phyloP scores from a whole-genome alignment of 2,888 invertebrate species.

The Sinohyriopsis cumingii region DNA sequence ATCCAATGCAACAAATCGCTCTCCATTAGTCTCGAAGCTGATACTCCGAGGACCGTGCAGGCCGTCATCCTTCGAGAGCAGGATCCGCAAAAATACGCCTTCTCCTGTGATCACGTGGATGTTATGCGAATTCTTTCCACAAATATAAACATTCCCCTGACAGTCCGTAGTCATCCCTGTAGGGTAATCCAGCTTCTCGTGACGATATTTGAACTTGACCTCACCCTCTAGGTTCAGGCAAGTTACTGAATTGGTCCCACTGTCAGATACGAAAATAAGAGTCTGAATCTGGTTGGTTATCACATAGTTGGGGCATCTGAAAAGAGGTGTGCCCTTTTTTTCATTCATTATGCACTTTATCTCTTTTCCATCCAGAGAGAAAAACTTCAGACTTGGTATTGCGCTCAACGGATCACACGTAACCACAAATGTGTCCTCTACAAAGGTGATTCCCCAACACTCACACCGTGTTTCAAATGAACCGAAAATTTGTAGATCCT shows the following conservation, averaged over 20 bases:
- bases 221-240: slow-evolving; percentile 22
- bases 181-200: slow-evolving; percentile 23
- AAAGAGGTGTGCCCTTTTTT: slow-evolving; percentile 14
- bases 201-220: slow-evolving; percentile 24
- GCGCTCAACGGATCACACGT: slow-evolving; percentile 37
- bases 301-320: slow-evolving; percentile 31
- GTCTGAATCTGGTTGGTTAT: slow-evolving; percentile 18
- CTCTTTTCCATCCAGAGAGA: slow-evolving; percentile 21
- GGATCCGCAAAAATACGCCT: slow-evolving; percentile 22
- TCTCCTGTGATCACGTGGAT: slow-evolving; percentile 26
- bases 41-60: slow-evolving; percentile 24
- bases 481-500: slow-evolving; percentile 13
- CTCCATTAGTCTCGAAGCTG: slow-evolving; percentile 27
- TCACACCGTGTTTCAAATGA: slow-evolving; percentile 28
- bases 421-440: slow-evolving; percentile 24
- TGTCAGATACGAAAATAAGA: slow-evolving; percentile 24
- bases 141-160: slow-evolving; percentile 32
- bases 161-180: slow-evolving; percentile 24
- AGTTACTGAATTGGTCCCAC: slow-evolving; percentile 14
- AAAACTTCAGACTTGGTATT: slow-evolving; percentile 25
- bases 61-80: slow-evolving; percentile 16
- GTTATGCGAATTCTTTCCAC: slow-evolving; percentile 36
- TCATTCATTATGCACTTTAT: slow-evolving; percentile 29
- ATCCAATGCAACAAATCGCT: slow-evolving; percentile 24
- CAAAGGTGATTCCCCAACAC: slow-evolving; percentile 30